Percentiles rank a stretch among this genome's conserved stretches.
Conservation (phyloP, 2,888 invertebrate species). For the Limnephilus rhombicus region DNA sequence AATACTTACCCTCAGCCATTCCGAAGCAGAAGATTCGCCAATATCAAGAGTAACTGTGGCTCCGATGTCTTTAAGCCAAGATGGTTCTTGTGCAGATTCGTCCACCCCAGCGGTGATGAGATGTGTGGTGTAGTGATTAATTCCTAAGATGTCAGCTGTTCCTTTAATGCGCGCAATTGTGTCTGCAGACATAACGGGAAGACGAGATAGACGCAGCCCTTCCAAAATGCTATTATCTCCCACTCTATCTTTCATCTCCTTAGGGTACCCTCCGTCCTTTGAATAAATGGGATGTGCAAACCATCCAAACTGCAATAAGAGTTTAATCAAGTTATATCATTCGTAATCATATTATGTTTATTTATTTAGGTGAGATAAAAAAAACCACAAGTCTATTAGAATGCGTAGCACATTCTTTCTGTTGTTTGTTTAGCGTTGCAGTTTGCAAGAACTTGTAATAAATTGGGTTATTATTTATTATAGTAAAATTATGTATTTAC, state of each 20-base stretch:
- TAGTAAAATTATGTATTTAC: conserved; percentile 68
- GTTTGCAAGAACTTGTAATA: background rate
- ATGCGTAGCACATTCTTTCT: background rate
- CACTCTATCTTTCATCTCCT: conserved; percentile 75
- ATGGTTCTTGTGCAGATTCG: conserved; percentile 73
- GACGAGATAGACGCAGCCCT: conserved; percentile 72
- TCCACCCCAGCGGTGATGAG: conserved; percentile 74
- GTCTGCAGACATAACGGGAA: conserved; percentile 75
- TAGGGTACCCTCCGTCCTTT: conserved; percentile 75
- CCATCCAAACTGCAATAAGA: conserved; percentile 75
- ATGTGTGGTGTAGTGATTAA: conserved; percentile 77
- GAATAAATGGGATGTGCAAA: conserved; percentile 78
- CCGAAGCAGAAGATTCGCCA: conserved; percentile 75
- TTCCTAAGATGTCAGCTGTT: conserved; percentile 76
- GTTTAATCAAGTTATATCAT: background rate
- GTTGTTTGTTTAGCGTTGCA: too few species aligned
- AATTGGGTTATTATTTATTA: background rate
- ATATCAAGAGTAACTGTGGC: conserved; percentile 74
- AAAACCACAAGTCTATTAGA: background rate
- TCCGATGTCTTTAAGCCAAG: conserved; percentile 77
- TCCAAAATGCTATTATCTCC: conserved; percentile 73
- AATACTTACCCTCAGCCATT: conserved; percentile 74
- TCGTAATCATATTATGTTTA: background rate
- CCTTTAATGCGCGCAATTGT: conserved; percentile 76
- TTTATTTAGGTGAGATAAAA: background rate